Conservation (phyloP, 2,888 invertebrate species). For the Volucella zonaria region DNA sequence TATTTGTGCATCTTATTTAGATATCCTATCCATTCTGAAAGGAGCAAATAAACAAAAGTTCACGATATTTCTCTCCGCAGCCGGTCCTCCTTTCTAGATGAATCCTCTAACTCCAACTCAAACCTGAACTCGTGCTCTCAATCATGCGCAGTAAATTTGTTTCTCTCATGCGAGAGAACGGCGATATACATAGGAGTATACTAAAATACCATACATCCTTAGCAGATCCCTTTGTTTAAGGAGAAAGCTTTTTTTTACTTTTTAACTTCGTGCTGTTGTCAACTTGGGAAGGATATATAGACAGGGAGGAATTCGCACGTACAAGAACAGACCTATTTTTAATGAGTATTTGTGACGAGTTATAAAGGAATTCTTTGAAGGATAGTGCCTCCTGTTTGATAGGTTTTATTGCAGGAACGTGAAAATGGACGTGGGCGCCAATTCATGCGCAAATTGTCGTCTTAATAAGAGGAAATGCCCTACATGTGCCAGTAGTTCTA, state of each 20-base stretch:
- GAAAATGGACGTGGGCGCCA: conserved; percentile 53
- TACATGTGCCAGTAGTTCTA: conserved; percentile 10
- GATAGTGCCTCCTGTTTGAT: conserved; percentile 32
- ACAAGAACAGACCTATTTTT: conserved; percentile 9
- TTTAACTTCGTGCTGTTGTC: neutral
- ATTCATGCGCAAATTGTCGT: conserved; percentile 62
- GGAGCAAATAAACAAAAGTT: conserved; percentile 15
- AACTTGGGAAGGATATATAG: conserved; percentile 10
- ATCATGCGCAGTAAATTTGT: conserved; percentile 29
- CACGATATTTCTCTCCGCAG: neutral
- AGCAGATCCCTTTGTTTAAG: too few relatives aligned
- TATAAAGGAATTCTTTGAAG: conserved; percentile 35
- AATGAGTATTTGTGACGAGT: conserved; percentile 48
- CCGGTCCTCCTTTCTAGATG: too few relatives aligned
- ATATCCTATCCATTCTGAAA: conserved; percentile 30
- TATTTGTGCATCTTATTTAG: conserved; percentile 36
- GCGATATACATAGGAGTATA: too few relatives aligned
- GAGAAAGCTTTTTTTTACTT: conserved; percentile 7
- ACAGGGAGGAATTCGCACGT: conserved; percentile 53
- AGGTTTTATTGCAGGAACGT: conserved; percentile 32
- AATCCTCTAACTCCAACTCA: too few relatives aligned
- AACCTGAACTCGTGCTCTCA: too few relatives aligned
- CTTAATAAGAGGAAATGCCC: conserved; percentile 2
- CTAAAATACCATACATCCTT: conserved; percentile 4
- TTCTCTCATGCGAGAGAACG: too few relatives aligned